These are phyloP conservation scores for Apogon hyalosoma DNA, from an alignment of 2,797 vertebrate genomes.

Conservation along the genomic window DNA sequence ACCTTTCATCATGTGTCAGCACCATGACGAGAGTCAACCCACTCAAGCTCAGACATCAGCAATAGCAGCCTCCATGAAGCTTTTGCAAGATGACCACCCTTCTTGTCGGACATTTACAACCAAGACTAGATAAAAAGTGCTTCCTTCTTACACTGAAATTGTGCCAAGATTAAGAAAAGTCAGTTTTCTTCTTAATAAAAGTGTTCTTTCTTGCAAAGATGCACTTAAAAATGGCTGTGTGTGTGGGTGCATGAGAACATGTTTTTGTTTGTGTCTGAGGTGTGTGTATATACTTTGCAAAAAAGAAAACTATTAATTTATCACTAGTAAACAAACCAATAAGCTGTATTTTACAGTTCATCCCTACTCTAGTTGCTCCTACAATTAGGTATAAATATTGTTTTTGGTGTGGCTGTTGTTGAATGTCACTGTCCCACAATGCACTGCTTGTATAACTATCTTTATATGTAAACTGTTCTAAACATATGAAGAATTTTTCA, in stretches of 20 bases:
- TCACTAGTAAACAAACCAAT: constrained; percentile 21
- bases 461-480: constrained; percentile 80
- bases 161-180: constrained; percentile 75
- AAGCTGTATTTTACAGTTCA: constrained; percentile 38
- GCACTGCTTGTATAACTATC: constrained; percentile 72
- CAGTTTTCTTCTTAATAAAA: constrained; percentile 52
- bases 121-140: constrained; percentile 75
- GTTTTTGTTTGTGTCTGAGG: constrained; percentile 30
- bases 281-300: constrained; percentile 62
- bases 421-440: constrained; percentile 58
- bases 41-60: constrained; percentile 74
- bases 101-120: constrained; percentile 52
- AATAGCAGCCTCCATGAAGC: constrained; percentile 72
- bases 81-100: constrained; percentile 55
- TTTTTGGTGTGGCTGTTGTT: constrained; percentile 54
- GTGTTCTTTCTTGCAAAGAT: constrained; percentile 39
- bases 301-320: constrained; percentile 17
- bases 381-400: constrained; percentile 19
- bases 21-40: constrained; percentile 61
- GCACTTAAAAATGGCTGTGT: constrained; percentile 29
- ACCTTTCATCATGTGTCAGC: constrained; percentile 59
- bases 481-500: constrained; percentile 63
- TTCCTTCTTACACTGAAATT: constrained; percentile 77
- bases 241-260: constrained; percentile 20
- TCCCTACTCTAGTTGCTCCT: constrained; percentile 17